These are phyloP conservation scores for Chloropsis hardwickii DNA, from an alignment of 2,113 vertebrate genomes.

Conservation along the genomic window DNA sequence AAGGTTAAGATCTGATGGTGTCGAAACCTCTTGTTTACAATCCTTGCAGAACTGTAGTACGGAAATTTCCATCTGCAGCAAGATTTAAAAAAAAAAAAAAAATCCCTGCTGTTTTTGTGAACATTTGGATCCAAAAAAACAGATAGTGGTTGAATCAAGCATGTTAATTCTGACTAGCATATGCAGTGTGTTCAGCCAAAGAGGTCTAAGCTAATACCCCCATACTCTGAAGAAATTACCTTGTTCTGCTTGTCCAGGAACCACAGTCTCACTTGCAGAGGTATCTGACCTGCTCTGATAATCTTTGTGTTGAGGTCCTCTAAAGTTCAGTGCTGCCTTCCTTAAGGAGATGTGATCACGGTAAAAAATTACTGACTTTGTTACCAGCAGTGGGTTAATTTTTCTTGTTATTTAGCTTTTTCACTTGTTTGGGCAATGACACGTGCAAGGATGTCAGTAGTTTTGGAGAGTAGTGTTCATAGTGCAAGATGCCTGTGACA, in stretches of 20 bases:
- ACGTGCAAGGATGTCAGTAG: not conserved
- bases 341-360: not conserved
- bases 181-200: not conserved
- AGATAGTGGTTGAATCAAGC: not conserved
- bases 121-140: not conserved
- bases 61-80: slow-evolving; percentile 61
- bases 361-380: not conserved
- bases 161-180: slow-evolving; percentile 12
- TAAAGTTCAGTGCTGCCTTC: not conserved
- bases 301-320: not conserved
- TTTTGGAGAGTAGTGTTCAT: not conserved
- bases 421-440: not conserved
- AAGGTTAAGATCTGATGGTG: slow-evolving; percentile 44
- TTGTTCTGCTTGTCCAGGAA: not conserved
- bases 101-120: not conserved
- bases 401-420: not conserved
- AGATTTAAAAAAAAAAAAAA: not conserved
- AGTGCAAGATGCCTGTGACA: not conserved
- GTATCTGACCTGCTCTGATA: not conserved
- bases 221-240: not conserved
- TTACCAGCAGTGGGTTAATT: not conserved
- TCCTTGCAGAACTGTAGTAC: slow-evolving; percentile 35
- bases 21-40: slow-evolving; percentile 45
- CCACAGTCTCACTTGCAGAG: not conserved
- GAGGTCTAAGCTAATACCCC: not conserved